Evolutionary conservation across 2,888 invertebrate species (phyloP).

Genomic region (Blastobasis adustella): DNA sequence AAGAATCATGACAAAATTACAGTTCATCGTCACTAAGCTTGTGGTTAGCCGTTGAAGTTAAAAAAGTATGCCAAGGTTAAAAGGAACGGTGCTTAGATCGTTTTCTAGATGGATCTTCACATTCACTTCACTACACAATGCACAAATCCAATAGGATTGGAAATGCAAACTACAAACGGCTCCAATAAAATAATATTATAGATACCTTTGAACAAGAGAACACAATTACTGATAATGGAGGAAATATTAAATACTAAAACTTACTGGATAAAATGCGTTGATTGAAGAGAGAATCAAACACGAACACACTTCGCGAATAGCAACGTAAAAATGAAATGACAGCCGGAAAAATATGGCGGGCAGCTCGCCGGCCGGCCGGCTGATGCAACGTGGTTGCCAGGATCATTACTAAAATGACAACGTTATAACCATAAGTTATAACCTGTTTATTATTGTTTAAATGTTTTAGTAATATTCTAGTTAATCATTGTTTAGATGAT

Average conservation of each 20-base stretch:
- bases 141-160: too few species aligned
- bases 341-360: conserved; percentile 9
- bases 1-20: neutral
- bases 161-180: too few species aligned
- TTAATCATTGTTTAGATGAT: too few species aligned
- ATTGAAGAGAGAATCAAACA: neutral
- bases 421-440: too few species aligned
- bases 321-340: conserved; percentile 16
- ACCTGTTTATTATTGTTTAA: too few species aligned
- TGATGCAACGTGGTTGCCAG: neutral
- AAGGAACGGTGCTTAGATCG: neutral
- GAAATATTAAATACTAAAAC: conserved; percentile 5
- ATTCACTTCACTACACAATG: neutral
- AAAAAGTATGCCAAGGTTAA: conserved; percentile 6
- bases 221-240: neutral
- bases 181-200: too few species aligned
- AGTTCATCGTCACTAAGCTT: neutral
- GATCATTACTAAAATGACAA: too few species aligned
- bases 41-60: neutral
- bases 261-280: conserved; percentile 2
- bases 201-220: too few species aligned
- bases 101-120: conserved; percentile 10
- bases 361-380: neutral
- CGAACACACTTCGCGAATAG: conserved; percentile 7
- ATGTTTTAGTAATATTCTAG: too few species aligned